A percentile compares a stretch with the other conserved stretches of the same genome.
Evolutionary conservation across 1,140 invertebrate genomes (phyloP).

Genomic region (Eueides isabella): DNA sequence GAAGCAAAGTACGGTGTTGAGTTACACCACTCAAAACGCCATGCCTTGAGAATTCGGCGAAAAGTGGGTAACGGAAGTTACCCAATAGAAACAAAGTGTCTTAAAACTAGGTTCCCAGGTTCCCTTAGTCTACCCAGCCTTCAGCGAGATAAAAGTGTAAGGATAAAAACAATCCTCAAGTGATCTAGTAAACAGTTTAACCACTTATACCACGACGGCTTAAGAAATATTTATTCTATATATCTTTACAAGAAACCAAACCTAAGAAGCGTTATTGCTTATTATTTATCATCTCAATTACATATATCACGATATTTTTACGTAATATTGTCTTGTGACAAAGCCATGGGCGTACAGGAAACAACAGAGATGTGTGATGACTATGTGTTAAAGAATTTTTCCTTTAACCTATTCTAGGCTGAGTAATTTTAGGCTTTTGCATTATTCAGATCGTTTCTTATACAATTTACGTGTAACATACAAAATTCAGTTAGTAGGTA

Average conservation of each 20-base stretch:
- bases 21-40: too few species aligned
- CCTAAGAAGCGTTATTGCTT: not conserved
- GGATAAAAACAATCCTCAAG: too few species aligned
- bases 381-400: not conserved
- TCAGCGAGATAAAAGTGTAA: too few species aligned
- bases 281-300: not conserved
- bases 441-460: slow-evolving; percentile 6
- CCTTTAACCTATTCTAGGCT: not conserved
- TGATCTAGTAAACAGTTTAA: too few species aligned
- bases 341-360: not conserved
- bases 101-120: too few species aligned
- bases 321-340: not conserved
- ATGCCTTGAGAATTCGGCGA: too few species aligned
- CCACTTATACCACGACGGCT: too few species aligned
- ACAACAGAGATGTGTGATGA: not conserved
- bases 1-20: too few species aligned
- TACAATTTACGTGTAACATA: not conserved
- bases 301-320: not conserved
- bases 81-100: too few species aligned
- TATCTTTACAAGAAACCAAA: not conserved
- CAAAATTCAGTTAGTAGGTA: not conserved
- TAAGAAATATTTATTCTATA: too few species aligned
- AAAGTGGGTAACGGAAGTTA: too few species aligned
- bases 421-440: not conserved
- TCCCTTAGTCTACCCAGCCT: too few species aligned